Evolutionary conservation across 2,888 invertebrate genomes (phyloP).

Genomic region (Carcina quercana): DNA sequence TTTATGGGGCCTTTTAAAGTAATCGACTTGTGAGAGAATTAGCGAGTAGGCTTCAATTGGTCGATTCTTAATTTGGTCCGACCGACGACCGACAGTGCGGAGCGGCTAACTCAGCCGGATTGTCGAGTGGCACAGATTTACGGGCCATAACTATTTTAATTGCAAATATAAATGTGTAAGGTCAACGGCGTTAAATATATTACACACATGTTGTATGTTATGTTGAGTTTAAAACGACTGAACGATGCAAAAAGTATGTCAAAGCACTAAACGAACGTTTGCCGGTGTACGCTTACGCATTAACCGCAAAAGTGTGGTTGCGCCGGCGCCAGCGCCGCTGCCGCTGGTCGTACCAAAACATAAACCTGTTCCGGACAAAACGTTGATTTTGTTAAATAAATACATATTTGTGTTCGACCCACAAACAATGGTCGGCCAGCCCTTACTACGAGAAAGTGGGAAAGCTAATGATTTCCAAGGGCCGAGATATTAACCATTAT

Average conservation of each 20-base stretch:
- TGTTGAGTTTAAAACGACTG: slow-evolving; percentile 22
- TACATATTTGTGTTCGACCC: slow-evolving; percentile 39
- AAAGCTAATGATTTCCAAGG: slow-evolving; percentile 39
- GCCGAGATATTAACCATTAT: too few relatives aligned
- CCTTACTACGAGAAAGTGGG: slow-evolving; percentile 49
- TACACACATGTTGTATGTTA: too few relatives aligned
- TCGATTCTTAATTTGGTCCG: slow-evolving; percentile 30
- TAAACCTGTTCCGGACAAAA: slow-evolving; percentile 53
- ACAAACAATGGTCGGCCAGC: slow-evolving; percentile 36
- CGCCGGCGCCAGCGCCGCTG: slow-evolving; percentile 40
- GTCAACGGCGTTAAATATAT: slow-evolving; percentile 5
- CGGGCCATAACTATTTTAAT: slow-evolving; percentile 9
- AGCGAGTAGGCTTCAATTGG: slow-evolving; percentile 43
- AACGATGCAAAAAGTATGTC: slow-evolving; percentile 51
- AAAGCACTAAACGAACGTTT: slow-evolving; percentile 52
- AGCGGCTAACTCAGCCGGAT: slow-evolving; percentile 16
- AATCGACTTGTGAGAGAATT: slow-evolving; percentile 40
- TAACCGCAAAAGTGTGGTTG: slow-evolving; percentile 51
- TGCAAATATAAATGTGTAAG: slow-evolving; percentile 8
- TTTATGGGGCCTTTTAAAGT: slow-evolving; percentile 45
- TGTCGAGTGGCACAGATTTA: slow-evolving; percentile 9
- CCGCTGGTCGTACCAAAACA: slow-evolving; percentile 40
- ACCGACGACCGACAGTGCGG: slow-evolving; percentile 10
- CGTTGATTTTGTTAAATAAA: slow-evolving; percentile 57
- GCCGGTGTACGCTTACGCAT: slow-evolving; percentile 44